Conservation (phyloP, 2,888 invertebrate species). For the Tholera decimalis region DNA sequence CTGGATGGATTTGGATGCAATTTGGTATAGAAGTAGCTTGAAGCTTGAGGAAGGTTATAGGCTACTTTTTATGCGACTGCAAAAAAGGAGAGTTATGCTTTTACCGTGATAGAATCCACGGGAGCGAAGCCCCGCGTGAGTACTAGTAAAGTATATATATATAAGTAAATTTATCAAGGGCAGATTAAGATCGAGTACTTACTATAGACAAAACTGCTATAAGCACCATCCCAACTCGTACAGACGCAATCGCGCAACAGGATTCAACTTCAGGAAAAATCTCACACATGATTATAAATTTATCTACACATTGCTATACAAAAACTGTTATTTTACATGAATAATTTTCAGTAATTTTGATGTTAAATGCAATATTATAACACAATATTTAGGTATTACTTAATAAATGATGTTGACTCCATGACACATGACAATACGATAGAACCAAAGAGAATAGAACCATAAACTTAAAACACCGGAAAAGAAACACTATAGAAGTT, state of each 20-base stretch:
- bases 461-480: constrained; percentile 5
- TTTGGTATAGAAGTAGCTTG: too few relatives aligned
- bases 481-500: background rate
- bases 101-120: too few relatives aligned
- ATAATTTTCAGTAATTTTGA: constrained; percentile 25
- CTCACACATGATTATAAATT: constrained; percentile 73
- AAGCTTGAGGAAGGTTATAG: too few relatives aligned
- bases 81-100: too few relatives aligned
- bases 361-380: background rate
- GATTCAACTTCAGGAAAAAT: constrained; percentile 75
- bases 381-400: too few relatives aligned
- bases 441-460: background rate
- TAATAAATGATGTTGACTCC: background rate
- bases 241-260: constrained; percentile 66
- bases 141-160: too few relatives aligned
- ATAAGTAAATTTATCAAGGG: background rate
- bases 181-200: constrained; percentile 27
- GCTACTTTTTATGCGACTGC: too few relatives aligned
- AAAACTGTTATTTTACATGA: constrained; percentile 31
- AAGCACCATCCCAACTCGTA: constrained; percentile 73
- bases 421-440: constrained; percentile 26
- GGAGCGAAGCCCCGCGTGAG: too few relatives aligned
- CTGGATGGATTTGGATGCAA: too few relatives aligned
- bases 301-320: constrained; percentile 18
- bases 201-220: constrained; percentile 75